Base-by-base conservation (phyloP, 2,797 vertebrate genomes). In the Anas acuta region DNA sequence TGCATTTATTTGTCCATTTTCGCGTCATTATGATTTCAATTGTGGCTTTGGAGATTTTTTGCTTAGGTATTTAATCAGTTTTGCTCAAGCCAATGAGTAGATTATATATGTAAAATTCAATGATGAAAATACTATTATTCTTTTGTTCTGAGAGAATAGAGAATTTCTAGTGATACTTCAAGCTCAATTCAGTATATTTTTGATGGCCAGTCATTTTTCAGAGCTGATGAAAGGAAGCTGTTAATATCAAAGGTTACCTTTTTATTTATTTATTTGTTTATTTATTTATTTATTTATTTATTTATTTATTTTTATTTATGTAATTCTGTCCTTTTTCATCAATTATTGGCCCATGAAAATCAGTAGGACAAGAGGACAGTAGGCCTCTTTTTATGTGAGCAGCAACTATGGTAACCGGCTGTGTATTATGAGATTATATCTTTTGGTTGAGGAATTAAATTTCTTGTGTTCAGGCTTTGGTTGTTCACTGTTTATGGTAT, bases 41-140 rank as follows among this genome's bases (percentile, higher is more conserved):
- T 91, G 71, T 69, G 57, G 51, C 25, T 57, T 95, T 86, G 49
- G 62, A 77, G 33, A 67, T 88, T 72, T 89, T 78, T 96, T 69
- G 5, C 18, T 87, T 92, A 75, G 11, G 57, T 57, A 69, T 84
- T 81, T 56, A 39, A 87, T 90, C 49, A 15, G 62, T 73, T 84
- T 90, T 86, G 7, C 8, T 76, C 53, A 85, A 54, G 19, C 1
- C 7, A 65, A 73, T 0, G 1, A 75, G 14, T 72, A 58, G 56
- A 58, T 62, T 69, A 84, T 83, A 32, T 89, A 20, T 39, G 14
- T 25, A 87, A 88, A 79, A 66, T 35, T 87, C 75, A 82, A 74
- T 66, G 15, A 85, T 15, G 70, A 7, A 33, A 33, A 79, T 76
- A 20, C 0, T 58, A 11, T 51, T 84, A 73, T 73, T 43, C 32